Evolutionary conservation across 1,140 invertebrate species (phyloP), one percentile per base, ranked within the genome.

Genomic region (Drosophila mojavensis): DNA sequence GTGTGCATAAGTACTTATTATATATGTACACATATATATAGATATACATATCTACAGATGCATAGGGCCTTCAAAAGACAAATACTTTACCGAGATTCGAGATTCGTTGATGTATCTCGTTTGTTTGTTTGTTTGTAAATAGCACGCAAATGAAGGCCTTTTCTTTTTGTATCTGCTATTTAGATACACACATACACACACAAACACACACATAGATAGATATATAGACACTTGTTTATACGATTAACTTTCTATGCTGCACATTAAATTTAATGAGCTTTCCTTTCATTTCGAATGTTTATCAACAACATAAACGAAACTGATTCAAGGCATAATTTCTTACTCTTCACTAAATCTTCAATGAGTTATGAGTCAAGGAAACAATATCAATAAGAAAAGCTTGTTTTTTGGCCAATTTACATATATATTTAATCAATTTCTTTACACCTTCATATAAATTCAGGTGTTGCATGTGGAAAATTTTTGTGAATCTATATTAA

Each of bases 211-310:
- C 2, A 51, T 13, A 65, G 1, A 9, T 7, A 17, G 3, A 45
- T 0, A 7, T 10, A 13, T 4, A 60, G 10, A 53, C 20, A 48
- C 24, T 41, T 51, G 61, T 39, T 26, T 36, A 64, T 26, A 36
- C 43, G 39, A 68, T 70, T 67, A 81, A 88, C 82, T 86, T 86
- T 88, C 83, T 76, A 73, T 55, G 60, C 39, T 83, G 55, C 48
- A 82, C 79, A 82, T 79, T 67, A 65, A 76, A 74, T 47, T 88
- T 79, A 79, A 86, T 86, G 76, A 83, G 81, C 82, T 86, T 86
- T 86, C 72, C 62, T 69, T 62, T 54, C 54, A 45, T 76, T 39
- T 68, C 39, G 47, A 73, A 68, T 86, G 68, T 88, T 88, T 88
- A 68, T 75, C 70, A 74, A 17, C 43, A 41, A 39, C 11, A 39